Evolutionary conservation across 2,797 vertebrate species (phyloP).

Genomic region (Sternarchorhynchus goeldii): DNA sequence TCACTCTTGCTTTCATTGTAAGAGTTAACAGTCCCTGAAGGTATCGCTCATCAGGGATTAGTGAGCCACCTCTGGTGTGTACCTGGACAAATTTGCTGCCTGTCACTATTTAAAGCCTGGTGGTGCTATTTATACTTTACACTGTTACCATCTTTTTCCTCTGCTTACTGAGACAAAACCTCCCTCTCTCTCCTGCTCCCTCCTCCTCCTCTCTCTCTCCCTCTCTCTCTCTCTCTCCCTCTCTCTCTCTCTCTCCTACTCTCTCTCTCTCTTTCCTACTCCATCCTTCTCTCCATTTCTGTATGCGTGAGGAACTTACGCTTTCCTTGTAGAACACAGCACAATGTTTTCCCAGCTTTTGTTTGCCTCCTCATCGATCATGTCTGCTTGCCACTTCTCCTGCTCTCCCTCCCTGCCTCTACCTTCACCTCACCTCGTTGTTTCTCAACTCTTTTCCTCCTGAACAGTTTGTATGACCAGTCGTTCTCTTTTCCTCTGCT

Average conservation of each 20-base stretch:
- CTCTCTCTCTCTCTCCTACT: slow-evolving; percentile 26
- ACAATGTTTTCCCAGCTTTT: slow-evolving; percentile 54
- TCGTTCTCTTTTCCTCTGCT: slow-evolving; percentile 28
- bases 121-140: slow-evolving; percentile 76
- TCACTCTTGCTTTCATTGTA: slow-evolving; percentile 57
- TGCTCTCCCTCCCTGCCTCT: not conserved
- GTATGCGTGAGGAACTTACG: slow-evolving; percentile 54
- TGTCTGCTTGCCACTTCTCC: slow-evolving; percentile 21
- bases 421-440: slow-evolving; percentile 17
- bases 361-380: slow-evolving; percentile 57
- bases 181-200: slow-evolving; percentile 15
- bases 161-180: slow-evolving; percentile 48
- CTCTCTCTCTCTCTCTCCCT: slow-evolving; percentile 36
- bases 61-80: slow-evolving; percentile 53
- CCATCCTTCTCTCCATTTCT: slow-evolving; percentile 19
- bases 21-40: slow-evolving; percentile 68
- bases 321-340: slow-evolving; percentile 43
- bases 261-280: slow-evolving; percentile 17
- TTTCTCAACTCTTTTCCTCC: slow-evolving; percentile 20
- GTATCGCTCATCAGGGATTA: slow-evolving; percentile 54
- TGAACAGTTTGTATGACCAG: not conserved
- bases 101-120: slow-evolving; percentile 73
- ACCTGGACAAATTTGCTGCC: slow-evolving; percentile 69
- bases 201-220: slow-evolving; percentile 21
- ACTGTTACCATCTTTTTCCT: slow-evolving; percentile 68